A percentile compares a stretch with the other conserved stretches of the same genome.
Conservation (phyloP, 1,140 invertebrate species). For the Hyles vespertilio region DNA sequence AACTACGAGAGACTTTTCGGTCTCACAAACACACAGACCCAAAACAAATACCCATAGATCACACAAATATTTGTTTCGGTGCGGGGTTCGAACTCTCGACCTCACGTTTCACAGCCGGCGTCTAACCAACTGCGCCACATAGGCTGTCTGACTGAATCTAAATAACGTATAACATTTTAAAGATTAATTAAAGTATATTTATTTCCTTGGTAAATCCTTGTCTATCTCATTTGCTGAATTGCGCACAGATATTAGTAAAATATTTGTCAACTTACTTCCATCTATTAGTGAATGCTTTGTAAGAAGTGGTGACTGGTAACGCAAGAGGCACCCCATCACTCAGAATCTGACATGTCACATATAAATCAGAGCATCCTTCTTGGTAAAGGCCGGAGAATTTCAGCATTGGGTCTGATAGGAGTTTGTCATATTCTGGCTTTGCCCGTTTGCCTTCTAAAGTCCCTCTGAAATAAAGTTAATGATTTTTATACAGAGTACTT, state of each 20-base stretch:
- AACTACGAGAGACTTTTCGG: no score
- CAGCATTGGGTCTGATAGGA: constrained; percentile 91
- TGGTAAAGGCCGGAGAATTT: constrained; percentile 94
- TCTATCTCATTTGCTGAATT: no score
- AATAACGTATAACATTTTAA: no score
- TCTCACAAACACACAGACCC: no score
- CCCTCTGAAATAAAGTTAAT: constrained; percentile 78
- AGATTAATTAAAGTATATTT: no score
- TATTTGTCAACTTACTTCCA: constrained; percentile 86
- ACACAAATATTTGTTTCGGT: no score
- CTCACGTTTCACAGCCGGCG: no score
- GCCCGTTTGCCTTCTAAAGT: constrained; percentile 94
- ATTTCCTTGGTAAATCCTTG: no score
- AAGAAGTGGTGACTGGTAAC: constrained; percentile 92
- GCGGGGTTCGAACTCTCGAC: no score
- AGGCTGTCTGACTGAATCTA: no score
- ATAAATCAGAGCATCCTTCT: constrained; percentile 88
- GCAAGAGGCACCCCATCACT: constrained; percentile 89
- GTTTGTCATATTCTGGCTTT: constrained; percentile 91
- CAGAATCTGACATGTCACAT: constrained; percentile 92
- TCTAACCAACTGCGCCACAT: no score
- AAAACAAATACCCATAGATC: no score
- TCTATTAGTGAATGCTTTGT: constrained; percentile 93
- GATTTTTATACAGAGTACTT: background rate
- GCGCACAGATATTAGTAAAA: constrained; percentile 2